These are phyloP conservation scores for Anguilla rostrata DNA, from an alignment of 2,113 vertebrate species.

Conservation along the genomic window DNA sequence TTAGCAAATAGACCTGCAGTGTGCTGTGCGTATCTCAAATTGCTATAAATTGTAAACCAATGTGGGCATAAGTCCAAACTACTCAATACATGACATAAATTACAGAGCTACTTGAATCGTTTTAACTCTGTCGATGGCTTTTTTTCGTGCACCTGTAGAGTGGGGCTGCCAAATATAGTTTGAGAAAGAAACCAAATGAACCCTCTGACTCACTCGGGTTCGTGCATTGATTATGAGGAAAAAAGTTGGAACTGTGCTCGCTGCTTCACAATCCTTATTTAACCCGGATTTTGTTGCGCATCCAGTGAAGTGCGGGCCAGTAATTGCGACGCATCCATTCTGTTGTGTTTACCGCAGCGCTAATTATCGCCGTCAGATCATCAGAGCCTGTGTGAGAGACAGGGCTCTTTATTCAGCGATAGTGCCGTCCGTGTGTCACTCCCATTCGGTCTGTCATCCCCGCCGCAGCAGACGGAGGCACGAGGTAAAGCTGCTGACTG, in stretches of 20 bases:
- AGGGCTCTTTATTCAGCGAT: slow-evolving; percentile 29
- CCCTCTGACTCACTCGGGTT: neutral
- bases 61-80: neutral
- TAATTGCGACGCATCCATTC: slow-evolving; percentile 24
- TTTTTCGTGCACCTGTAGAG: neutral
- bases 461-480: neutral
- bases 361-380: slow-evolving; percentile 39
- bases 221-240: neutral
- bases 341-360: slow-evolving; percentile 40
- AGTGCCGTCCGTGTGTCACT: slow-evolving; percentile 39
- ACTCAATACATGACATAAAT: neutral
- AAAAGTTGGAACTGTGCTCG: neutral
- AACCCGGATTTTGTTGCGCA: neutral
- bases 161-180: neutral
- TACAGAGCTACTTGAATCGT: neutral
- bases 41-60: neutral
- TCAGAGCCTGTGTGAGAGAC: slow-evolving; percentile 34
- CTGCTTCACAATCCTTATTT: neutral
- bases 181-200: neutral
- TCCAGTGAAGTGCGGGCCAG: slow-evolving; percentile 36
- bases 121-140: neutral
- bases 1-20: neutral
- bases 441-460: slow-evolving; percentile 11
- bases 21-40: neutral
- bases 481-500: slow-evolving; percentile 42